A percentile compares a stretch with the other conserved stretches of the same genome.
Conservation (phyloP, 2,888 invertebrate genomes). For the Molorchus minor region DNA sequence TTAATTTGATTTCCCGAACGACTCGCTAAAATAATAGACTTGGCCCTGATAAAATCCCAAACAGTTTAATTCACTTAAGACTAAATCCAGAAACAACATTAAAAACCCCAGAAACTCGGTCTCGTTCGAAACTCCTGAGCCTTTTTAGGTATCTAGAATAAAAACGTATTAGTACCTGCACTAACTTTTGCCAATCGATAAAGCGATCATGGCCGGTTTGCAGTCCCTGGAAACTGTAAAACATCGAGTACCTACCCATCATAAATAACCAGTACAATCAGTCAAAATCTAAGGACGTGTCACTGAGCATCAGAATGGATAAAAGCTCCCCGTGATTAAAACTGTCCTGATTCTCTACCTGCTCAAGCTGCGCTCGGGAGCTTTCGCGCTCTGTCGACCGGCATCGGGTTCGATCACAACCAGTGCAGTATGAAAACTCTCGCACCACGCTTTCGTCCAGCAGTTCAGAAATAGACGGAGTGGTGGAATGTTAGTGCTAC, state of each 20-base stretch:
- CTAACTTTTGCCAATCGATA: not conserved
- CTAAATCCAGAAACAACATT: not conserved
- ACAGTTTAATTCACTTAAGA: not conserved
- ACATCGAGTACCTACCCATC: slow-evolving; percentile 11
- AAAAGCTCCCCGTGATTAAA: slow-evolving; percentile 20
- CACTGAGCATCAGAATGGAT: slow-evolving; percentile 34
- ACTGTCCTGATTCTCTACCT: slow-evolving; percentile 16
- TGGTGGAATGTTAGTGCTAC: slow-evolving; percentile 11
- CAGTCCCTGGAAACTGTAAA: not conserved
- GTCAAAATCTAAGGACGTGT: slow-evolving; percentile 27
- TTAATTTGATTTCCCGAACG: too few relatives aligned
- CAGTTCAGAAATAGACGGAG: slow-evolving; percentile 47
- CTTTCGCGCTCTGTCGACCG: slow-evolving; percentile 22
- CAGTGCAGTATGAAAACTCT: slow-evolving; percentile 41
- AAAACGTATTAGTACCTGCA: not conserved
- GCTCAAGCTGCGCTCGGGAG: slow-evolving; percentile 16
- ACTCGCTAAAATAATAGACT: too few relatives aligned
- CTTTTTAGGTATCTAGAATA: not conserved
- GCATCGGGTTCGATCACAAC: slow-evolving; percentile 35
- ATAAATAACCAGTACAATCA: slow-evolving; percentile 20
- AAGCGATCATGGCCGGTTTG: not conserved
- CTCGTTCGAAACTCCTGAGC: not conserved
- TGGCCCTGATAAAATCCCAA: too few relatives aligned
- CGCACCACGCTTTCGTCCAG: slow-evolving; percentile 44
- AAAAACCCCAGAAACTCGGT: not conserved